A percentile compares a stretch with the other conserved stretches of the same genome.
These are phyloP conservation scores for Bettongia penicillata DNA, from an alignment of 2,113 vertebrate species.

Conservation along the genomic window DNA sequence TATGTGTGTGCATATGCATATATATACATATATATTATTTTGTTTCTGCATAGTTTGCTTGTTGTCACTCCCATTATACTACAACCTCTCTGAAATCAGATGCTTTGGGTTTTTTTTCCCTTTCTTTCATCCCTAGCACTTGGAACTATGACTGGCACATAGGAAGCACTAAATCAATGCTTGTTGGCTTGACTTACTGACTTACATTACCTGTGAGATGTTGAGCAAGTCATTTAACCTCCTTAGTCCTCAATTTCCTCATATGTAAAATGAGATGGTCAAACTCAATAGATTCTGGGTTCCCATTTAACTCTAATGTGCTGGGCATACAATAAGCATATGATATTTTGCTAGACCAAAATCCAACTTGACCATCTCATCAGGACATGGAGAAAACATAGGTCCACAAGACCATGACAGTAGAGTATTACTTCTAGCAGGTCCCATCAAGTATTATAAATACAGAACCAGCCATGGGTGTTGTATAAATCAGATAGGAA, in stretches of 20 bases:
- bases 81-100: neutral
- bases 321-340: neutral
- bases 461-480: neutral
- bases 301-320: neutral
- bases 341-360: neutral
- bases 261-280: neutral
- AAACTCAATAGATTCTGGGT: neutral
- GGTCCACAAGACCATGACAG: neutral
- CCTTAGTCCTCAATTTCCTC: neutral
- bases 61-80: neutral
- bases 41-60: neutral
- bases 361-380: neutral
- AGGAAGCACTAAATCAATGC: neutral
- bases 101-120: neutral
- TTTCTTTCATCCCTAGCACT: neutral
- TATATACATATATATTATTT: too few species aligned
- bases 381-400: neutral
- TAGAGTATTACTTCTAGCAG: neutral
- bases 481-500: neutral
- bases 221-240: neutral
- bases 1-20: too few species aligned
- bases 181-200: neutral
- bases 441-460: neutral
- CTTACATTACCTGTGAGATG: neutral
- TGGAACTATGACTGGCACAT: neutral